Evolutionary conservation across 92 coral and sea anemone genomes (phyloP), one percentile per base, ranked within the genome.

Genomic region (Epizoanthus stellaris): DNA sequence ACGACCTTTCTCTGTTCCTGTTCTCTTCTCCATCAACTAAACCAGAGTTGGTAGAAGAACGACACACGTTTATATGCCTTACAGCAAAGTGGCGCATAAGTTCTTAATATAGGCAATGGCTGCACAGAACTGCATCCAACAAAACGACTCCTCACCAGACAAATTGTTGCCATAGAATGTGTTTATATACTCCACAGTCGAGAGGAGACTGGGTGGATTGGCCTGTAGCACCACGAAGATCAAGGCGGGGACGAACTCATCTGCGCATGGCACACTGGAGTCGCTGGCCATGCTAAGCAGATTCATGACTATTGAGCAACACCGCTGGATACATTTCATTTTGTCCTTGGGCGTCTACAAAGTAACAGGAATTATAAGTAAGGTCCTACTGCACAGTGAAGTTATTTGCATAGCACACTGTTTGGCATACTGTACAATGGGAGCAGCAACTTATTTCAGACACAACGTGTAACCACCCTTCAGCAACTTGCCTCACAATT

Each of bases 71-170:
- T 45, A 0, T 45, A 1, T 52, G 56, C 13, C 56, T 62, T 21
- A 79, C 61, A 79, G 60, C 34, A 79, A 42, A 5, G 83, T 79
- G 61, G 83, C 83, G 21, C 83, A 79, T 52, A 90, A 65, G 19
- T 94, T 96, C 86, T 96, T 96, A 67, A 95, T 94, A 70, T 92
- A 96, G 68, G 94, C 96, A 57, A 94, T 93, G 17, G 98, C 99
- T 16, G 98, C 94, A 86, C 96, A 96, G 63, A 94, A 93, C 91
- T 96, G 99, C 99, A 94, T 96, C 99, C 99, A 96, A 84, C 95
- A 95, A 83, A 93, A 96, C 11, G 98, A 96, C 65, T 96, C 98
- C 73, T 96, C 99, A 1, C 99, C 99, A 47, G 93, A 81, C 59
- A 96, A 90, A 66, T 93, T 88, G 89, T 90, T 87, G 54, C 89